phyloP scores from a whole-genome alignment of 1,140 invertebrate species.

The Dinothrombium tinctorium region DNA sequence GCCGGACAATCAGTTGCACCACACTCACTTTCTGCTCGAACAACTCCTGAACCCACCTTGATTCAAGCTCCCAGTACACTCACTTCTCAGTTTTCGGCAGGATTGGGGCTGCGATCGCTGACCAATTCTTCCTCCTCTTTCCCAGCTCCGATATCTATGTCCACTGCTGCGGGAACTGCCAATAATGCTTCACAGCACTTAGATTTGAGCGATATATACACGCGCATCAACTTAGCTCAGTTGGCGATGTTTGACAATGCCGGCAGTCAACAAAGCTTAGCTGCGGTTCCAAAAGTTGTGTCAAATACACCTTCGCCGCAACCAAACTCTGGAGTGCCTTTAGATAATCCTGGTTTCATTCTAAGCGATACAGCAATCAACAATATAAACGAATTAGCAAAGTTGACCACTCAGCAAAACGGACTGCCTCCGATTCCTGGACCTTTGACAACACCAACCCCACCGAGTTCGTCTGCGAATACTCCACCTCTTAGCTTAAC shows the following conservation, averaged over 20 bases:
- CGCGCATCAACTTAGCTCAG: not conserved
- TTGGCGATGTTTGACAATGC: not conserved
- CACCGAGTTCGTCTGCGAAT: not conserved
- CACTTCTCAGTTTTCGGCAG: not conserved
- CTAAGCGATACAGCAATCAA: not conserved
- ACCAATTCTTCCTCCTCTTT: not conserved
- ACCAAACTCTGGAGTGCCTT: not conserved
- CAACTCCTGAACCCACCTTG: not conserved
- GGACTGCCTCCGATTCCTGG: no score
- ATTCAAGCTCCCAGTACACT: not conserved
- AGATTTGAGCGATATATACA: not conserved
- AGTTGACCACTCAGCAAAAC: no score
- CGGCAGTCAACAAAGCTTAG: not conserved
- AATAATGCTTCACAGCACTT: not conserved
- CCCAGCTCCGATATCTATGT: not conserved
- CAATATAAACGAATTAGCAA: not conserved
- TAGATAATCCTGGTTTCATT: not conserved
- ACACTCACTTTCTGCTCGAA: not conserved
- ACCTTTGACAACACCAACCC: not conserved
- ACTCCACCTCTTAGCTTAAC: no score
- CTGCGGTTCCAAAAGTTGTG: not conserved
- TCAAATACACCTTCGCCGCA: not conserved
- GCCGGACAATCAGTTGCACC: no score
- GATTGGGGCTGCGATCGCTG: not conserved
- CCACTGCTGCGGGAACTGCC: not conserved